These are phyloP conservation scores for Oryzias javanicus DNA, from an alignment of 2,113 vertebrate genomes.

Conservation along the genomic window DNA sequence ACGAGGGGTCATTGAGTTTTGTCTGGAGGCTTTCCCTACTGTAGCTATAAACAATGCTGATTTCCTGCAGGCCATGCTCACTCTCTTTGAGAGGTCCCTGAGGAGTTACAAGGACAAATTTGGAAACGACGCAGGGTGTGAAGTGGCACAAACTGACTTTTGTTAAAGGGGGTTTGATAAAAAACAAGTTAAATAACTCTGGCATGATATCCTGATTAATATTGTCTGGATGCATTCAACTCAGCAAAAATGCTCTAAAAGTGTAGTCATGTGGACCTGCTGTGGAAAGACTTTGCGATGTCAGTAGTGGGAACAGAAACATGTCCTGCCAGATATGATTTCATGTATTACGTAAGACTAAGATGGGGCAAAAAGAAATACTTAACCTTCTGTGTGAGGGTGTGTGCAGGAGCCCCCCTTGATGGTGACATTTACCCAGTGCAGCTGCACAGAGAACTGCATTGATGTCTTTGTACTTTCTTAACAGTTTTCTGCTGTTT, in stretches of 20 bases:
- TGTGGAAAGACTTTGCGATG: slow-evolving; percentile 61
- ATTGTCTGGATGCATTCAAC: too few species aligned
- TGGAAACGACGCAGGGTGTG: slow-evolving; percentile 35
- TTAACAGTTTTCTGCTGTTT: slow-evolving; percentile 21
- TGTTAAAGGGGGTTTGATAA: slow-evolving; percentile 13
- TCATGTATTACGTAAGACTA: slow-evolving; percentile 63
- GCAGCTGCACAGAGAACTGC: slow-evolving; percentile 5
- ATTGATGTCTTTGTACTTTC: slow-evolving; percentile 12
- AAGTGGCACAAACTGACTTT: slow-evolving; percentile 62
- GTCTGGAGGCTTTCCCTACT: slow-evolving; percentile 77
- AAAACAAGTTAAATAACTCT: slow-evolving; percentile 4
- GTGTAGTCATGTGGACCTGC: not conserved
- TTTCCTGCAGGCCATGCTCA: slow-evolving; percentile 56
- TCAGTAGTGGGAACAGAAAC: slow-evolving; percentile 47
- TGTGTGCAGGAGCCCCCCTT: not conserved
- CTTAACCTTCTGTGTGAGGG: slow-evolving; percentile 24
- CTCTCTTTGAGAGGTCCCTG: slow-evolving; percentile 27
- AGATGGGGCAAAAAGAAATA: slow-evolving; percentile 47
- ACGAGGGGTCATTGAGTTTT: slow-evolving; percentile 78
- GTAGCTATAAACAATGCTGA: slow-evolving; percentile 71
- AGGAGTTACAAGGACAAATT: slow-evolving; percentile 45
- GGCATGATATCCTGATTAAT: too few species aligned
- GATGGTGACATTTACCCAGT: slow-evolving; percentile 18
- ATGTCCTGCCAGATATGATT: slow-evolving; percentile 69
- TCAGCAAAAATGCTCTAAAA: not conserved